Evolutionary conservation across 37 sponge, comb jelly and placozoan genomes (phyloP).

Genomic region (Amphimedon queenslandica): DNA sequence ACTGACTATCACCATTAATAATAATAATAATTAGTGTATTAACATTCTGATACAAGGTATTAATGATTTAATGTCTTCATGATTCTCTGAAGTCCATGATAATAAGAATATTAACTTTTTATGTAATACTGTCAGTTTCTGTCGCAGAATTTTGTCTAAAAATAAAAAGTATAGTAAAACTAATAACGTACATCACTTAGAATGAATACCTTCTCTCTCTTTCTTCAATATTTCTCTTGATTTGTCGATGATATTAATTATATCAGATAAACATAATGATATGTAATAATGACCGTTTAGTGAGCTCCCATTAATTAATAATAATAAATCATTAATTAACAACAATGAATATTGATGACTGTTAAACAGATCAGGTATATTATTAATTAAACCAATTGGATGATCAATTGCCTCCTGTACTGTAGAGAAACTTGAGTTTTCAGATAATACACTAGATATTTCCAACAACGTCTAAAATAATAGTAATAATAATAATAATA

Average conservation of each 20-base stretch:
- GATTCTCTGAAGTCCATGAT: not conserved
- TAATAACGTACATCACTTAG: not conserved
- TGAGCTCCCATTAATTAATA: not conserved
- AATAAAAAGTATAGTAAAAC: not conserved
- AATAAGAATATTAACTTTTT: not conserved
- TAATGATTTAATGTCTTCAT: too few species aligned
- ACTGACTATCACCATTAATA: not conserved
- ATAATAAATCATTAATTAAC: not conserved
- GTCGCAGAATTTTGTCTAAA: not conserved
- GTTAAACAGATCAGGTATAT: not conserved
- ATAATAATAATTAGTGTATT: not conserved
- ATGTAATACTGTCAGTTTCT: not conserved
- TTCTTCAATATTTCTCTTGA: not conserved
- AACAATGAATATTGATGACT: not conserved
- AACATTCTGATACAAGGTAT: too few species aligned
- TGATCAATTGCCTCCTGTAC: not conserved
- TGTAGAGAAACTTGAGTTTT: not conserved
- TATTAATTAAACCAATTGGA: not conserved
- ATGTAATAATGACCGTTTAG: not conserved
- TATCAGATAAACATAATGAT: not conserved
- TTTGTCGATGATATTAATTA: not conserved
- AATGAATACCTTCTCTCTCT: not conserved
- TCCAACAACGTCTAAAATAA: not conserved
- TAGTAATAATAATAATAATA: not conserved
- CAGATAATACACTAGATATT: not conserved